A percentile compares a stretch with the other conserved stretches of the same genome.
These are phyloP conservation scores for Lasius fuliginosus DNA, from an alignment of 2,888 invertebrate species.

Conservation along the genomic window DNA sequence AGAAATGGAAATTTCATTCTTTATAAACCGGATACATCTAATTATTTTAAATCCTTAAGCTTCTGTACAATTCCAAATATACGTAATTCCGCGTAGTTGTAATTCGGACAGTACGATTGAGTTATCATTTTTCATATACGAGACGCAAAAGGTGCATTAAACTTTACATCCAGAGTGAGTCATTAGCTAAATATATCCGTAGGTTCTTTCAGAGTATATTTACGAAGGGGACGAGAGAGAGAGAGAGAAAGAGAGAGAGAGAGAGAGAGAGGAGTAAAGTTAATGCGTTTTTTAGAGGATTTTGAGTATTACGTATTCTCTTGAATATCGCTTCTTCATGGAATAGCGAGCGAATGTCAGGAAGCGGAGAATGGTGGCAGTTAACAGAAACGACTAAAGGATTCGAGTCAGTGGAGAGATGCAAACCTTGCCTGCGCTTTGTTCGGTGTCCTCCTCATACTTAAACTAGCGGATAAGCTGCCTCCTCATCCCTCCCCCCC, in stretches of 20 bases:
- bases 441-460: constrained; percentile 18
- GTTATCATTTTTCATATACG: not conserved
- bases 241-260: constrained; percentile 33
- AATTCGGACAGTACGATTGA: not conserved
- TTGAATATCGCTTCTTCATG: constrained; percentile 57
- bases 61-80: not conserved
- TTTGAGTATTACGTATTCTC: constrained; percentile 62
- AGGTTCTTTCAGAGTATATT: constrained; percentile 37
- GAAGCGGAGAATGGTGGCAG: constrained; percentile 60
- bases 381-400: constrained; percentile 62
- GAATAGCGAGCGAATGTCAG: constrained; percentile 64
- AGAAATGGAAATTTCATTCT: not conserved
- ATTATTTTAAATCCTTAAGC: not conserved
- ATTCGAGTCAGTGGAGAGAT: constrained; percentile 14
- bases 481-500: constrained; percentile 10
- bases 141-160: not conserved
- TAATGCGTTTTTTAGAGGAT: constrained; percentile 59
- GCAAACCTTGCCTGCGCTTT: not conserved
- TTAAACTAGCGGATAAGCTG: constrained; percentile 27
- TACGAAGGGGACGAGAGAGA: constrained; percentile 45
- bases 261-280: constrained; percentile 44
- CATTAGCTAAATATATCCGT: constrained; percentile 35
- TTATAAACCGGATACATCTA: not conserved
- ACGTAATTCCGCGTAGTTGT: not conserved
- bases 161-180: constrained; percentile 7